Base-by-base conservation (phyloP, 2,113 vertebrate species). In the Capreolus pygargus region DNA sequence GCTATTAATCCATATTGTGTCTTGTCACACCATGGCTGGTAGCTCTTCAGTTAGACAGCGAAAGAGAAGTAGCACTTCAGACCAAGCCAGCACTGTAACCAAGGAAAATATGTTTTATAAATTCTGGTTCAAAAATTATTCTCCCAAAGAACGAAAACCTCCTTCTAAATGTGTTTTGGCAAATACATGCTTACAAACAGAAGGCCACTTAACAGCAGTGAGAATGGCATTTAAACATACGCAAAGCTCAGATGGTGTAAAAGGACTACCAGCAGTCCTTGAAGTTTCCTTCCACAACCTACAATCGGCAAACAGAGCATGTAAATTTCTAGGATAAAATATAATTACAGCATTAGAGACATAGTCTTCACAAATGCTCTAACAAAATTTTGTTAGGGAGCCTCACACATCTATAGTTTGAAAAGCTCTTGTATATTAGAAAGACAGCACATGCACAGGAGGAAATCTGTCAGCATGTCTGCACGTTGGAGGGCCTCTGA, bases 141-240 rank as follows among this genome's bases (percentile, higher is more conserved):
- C 95, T 92, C 28, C 16, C 36, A 58, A 87, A 83, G 89, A 76
- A 92, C 54, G 33, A 91, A 96, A 93, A 89, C 19, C 64, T 93
- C 36, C 85, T 87, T 96, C 54, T 81, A 57, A 88, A 83, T 36
- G 82, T 85, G 79, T 96, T 95, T 94, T 85, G 93, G 89, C 52
- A 96, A 94, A 92, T 30, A 67, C 27, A 84, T 61, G 45, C 60
- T 90, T 30, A 61, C 50, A 79, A 96, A 92, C 67, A 87, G 50
- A 55, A 96, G 70, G 23, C 9, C 19, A 50, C 28, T 64, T 50
- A 83, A 81, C 9, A 89, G 79, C 89, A 60, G 7, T 54, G 74
- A 91, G 17, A 78, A 67, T 86, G 57, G 8, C 4, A 45, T 55
- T 90, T 86, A 76, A 90, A 94, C 55, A 61, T 11, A 89, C 33